Percentiles rank a stretch among this genome's conserved stretches.
phyloP scores from a whole-genome alignment of 2,888 invertebrate species.

The Aradus depressus region DNA sequence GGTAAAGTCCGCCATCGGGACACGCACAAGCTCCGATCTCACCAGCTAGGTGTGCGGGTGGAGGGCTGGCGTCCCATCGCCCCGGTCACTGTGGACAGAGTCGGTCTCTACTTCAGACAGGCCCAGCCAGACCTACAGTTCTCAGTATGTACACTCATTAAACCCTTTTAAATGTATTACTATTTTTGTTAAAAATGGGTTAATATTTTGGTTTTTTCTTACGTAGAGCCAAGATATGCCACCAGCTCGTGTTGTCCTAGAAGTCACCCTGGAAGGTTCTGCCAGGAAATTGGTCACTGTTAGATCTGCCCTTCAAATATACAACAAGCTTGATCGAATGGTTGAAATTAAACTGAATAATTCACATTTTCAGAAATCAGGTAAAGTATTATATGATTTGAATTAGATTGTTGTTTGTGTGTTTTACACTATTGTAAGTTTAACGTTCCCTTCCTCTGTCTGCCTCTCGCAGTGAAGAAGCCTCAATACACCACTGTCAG shows the following conservation, averaged over 20 bases:
- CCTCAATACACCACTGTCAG: no score
- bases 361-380: slow-evolving; percentile 38
- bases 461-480: no score
- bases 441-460: no score
- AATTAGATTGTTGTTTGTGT: background rate
- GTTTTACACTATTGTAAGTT: no score
- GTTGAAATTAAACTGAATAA: slow-evolving; percentile 62
- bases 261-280: slow-evolving; percentile 82
- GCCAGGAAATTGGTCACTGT: slow-evolving; percentile 88
- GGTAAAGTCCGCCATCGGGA: slow-evolving; percentile 57
- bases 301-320: slow-evolving; percentile 73
- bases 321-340: slow-evolving; percentile 61
- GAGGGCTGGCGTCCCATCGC: slow-evolving; percentile 80
- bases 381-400: slow-evolving; percentile 30
- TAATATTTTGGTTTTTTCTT: background rate
- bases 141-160: slow-evolving; percentile 29
- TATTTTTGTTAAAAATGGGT: background rate
- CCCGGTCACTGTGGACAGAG: slow-evolving; percentile 90
- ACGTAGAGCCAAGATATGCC: slow-evolving; percentile 30
- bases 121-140: slow-evolving; percentile 40
- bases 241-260: slow-evolving; percentile 76
- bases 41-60: slow-evolving; percentile 79
- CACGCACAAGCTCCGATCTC: slow-evolving; percentile 64
- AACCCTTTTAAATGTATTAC: background rate
- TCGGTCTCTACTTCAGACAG: slow-evolving; percentile 84